A percentile compares a stretch with the other conserved stretches of the same genome.
Evolutionary conservation across 2,113 vertebrate species (phyloP).

Genomic region (Neogobius melanostomus): DNA sequence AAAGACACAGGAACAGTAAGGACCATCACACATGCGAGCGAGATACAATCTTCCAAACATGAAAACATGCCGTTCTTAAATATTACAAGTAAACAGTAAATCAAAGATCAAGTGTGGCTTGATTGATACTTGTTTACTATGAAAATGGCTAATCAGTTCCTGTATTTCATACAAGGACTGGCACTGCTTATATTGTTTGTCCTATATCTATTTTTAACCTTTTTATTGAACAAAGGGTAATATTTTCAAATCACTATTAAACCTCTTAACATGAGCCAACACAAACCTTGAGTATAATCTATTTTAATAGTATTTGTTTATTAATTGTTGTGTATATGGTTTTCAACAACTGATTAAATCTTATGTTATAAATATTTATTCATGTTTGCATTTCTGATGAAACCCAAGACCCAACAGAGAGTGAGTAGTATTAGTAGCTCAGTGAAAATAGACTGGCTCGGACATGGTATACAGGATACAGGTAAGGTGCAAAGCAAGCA

Average conservation of each 20-base stretch:
- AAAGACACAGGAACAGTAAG: constrained; percentile 36
- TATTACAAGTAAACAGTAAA: constrained; percentile 13
- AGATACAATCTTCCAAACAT: constrained; percentile 24
- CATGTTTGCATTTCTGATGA: neutral
- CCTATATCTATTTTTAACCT: neutral
- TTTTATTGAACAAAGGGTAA: neutral
- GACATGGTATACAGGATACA: neutral
- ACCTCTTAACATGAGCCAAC: neutral
- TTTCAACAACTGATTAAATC: neutral
- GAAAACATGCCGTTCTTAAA: constrained; percentile 38
- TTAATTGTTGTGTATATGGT: neutral
- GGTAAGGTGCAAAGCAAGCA: constrained; percentile 22
- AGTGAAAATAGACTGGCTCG: neutral
- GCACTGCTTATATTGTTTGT: neutral
- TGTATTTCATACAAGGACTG: neutral
- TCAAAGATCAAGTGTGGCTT: neutral
- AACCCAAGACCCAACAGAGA: neutral
- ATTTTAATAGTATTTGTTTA: neutral
- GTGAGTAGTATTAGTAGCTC: constrained; percentile 11
- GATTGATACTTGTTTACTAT: neutral
- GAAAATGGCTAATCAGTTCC: no score
- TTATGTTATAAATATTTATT: neutral
- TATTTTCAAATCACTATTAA: neutral
- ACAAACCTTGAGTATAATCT: neutral
- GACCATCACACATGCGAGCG: constrained; percentile 48